Percentiles rank a stretch among this genome's conserved stretches.
phyloP scores from a whole-genome alignment of 2,888 invertebrate genomes.

The Lycaena phlaeas region DNA sequence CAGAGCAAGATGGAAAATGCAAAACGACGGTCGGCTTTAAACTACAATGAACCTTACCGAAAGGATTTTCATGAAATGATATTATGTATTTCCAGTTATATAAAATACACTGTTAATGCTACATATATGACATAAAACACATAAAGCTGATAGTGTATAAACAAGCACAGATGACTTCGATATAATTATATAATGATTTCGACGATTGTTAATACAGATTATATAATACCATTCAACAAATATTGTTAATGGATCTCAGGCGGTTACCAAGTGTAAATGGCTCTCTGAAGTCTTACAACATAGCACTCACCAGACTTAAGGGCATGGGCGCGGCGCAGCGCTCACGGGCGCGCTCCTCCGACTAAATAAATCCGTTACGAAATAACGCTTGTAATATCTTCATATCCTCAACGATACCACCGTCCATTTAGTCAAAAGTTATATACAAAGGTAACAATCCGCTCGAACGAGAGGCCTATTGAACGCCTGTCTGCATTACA shows the following conservation, averaged over 20 bases:
- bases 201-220: background rate
- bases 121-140: background rate
- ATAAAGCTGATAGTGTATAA: background rate
- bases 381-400: conserved; percentile 43
- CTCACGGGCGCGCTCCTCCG: conserved; percentile 53
- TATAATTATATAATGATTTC: conserved; percentile 2
- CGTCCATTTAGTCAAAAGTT: conserved; percentile 39
- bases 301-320: conserved; percentile 66
- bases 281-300: conserved; percentile 63
- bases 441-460: conserved; percentile 38
- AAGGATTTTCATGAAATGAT: background rate
- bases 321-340: conserved; percentile 69
- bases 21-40: conserved; percentile 14
- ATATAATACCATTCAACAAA: background rate
- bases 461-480: conserved; percentile 47
- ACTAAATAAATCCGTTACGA: conserved; percentile 60
- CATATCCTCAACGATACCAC: conserved; percentile 48
- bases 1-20: conserved; percentile 16
- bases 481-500: conserved; percentile 46
- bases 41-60: no score
- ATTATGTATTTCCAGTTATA: no score
- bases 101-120: no score
- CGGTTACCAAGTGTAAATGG: conserved; percentile 33
- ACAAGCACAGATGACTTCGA: conserved; percentile 1
- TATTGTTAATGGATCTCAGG: conserved; percentile 27